Percentiles rank a stretch among this genome's conserved stretches.
These are phyloP conservation scores for Philotrypesis tridentata DNA, from an alignment of 1,140 invertebrate species.

Conservation along the genomic window DNA sequence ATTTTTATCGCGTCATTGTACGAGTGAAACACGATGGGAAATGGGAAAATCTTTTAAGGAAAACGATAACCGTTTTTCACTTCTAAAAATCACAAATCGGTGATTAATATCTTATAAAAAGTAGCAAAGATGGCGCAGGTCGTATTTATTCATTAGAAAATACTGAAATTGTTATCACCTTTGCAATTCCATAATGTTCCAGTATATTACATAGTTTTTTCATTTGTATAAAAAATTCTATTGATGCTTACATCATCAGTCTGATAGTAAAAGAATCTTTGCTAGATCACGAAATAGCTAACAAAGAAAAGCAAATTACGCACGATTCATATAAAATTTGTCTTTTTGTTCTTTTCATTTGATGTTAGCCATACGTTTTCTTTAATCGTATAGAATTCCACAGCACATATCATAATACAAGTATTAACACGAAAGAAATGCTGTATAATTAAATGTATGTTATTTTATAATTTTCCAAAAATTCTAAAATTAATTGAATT, in stretches of 20 bases:
- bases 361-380: background rate
- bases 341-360: background rate
- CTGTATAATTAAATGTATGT: too few species aligned
- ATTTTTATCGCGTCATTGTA: background rate
- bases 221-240: constrained; percentile 22
- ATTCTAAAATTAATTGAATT: background rate
- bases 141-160: constrained; percentile 31
- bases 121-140: background rate
- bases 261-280: constrained; percentile 28
- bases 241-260: constrained; percentile 22
- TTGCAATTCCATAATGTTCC: constrained; percentile 29
- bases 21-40: background rate
- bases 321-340: background rate
- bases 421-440: too few species aligned
- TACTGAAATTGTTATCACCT: constrained; percentile 36
- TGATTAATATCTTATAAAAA: constrained; percentile 34
- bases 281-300: constrained; percentile 11
- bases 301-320: background rate
- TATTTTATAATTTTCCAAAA: too few species aligned
- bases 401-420: too few species aligned
- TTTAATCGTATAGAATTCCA: too few species aligned
- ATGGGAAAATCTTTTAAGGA: constrained; percentile 1
- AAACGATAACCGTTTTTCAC: constrained; percentile 4
- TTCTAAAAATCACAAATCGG: background rate
- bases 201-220: constrained; percentile 15